These are phyloP conservation scores for Margaritifera margaritifera DNA, from an alignment of 2,888 invertebrate genomes.

Conservation along the genomic window DNA sequence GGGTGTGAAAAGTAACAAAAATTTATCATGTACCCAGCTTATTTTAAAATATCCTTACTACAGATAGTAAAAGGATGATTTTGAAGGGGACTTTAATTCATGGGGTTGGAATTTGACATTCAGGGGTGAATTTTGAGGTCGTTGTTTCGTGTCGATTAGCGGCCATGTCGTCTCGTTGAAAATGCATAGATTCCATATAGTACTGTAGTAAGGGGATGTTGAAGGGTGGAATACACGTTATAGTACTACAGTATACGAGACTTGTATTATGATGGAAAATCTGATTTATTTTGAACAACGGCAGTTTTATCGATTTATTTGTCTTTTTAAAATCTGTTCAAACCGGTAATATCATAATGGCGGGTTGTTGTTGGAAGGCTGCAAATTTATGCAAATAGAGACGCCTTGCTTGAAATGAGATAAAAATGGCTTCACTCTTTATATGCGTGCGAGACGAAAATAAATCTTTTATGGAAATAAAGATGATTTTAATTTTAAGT, in stretches of 20 bases:
- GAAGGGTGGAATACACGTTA: too few species aligned
- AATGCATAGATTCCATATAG: neutral
- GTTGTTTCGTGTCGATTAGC: constrained; percentile 48
- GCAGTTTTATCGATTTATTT: constrained; percentile 21
- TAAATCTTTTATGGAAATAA: too few species aligned
- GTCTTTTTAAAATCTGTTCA: constrained; percentile 30
- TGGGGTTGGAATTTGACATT: constrained; percentile 55
- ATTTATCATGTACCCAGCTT: constrained; percentile 27
- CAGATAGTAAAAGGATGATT: constrained; percentile 41
- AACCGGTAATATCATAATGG: constrained; percentile 41
- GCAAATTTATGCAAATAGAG: constrained; percentile 31
- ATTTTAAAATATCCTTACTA: constrained; percentile 23
- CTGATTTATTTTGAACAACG: constrained; percentile 1
- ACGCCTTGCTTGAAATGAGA: too few species aligned
- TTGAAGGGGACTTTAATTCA: constrained; percentile 69
- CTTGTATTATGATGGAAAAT: too few species aligned
- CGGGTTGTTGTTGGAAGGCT: constrained; percentile 28
- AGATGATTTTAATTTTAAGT: too few species aligned
- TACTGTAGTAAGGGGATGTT: neutral
- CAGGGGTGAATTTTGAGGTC: constrained; percentile 66
- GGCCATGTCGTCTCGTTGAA: too few species aligned
- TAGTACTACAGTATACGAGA: too few species aligned
- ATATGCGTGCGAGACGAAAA: too few species aligned
- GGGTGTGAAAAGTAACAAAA: constrained; percentile 37
- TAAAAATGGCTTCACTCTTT: too few species aligned